Percentiles rank a stretch among this genome's conserved stretches.
These are phyloP conservation scores for Amyelois transitella DNA, from an alignment of 1,140 invertebrate species.

Conservation along the genomic window DNA sequence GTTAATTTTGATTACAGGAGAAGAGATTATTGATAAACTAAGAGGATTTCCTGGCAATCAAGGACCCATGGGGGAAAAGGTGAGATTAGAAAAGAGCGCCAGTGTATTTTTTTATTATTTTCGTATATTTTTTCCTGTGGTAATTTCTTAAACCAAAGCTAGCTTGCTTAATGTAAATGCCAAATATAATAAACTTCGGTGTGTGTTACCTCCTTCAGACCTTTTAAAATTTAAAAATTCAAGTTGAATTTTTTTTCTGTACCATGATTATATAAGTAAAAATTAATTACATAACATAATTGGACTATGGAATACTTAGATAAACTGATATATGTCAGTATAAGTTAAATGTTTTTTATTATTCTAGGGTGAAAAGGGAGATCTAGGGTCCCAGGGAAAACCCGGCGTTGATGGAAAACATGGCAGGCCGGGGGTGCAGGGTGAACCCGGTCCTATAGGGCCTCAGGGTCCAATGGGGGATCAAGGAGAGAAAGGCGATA, in stretches of 20 bases:
- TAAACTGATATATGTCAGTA: too few relatives aligned
- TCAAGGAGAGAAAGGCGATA: conserved; percentile 39
- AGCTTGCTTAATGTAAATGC: too few relatives aligned
- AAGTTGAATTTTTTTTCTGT: too few relatives aligned
- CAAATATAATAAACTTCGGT: too few relatives aligned
- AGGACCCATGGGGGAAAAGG: conserved; percentile 35
- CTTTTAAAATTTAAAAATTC: too few relatives aligned
- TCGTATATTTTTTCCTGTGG: too few relatives aligned
- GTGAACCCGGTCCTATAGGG: conserved; percentile 14
- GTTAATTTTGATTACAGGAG: conserved; percentile 29
- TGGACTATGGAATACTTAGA: too few relatives aligned
- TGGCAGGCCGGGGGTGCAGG: conserved; percentile 23
- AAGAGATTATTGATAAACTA: conserved; percentile 37
- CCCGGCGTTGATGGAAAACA: conserved; percentile 33
- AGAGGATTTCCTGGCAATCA: conserved; percentile 42
- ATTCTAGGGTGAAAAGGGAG: conserved; percentile 25
- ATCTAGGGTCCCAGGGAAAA: conserved; percentile 32
- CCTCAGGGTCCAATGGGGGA: conserved; percentile 32
- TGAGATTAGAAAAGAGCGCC: neutral
- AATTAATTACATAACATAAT: too few relatives aligned
- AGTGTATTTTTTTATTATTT: neutral
- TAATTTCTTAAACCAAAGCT: too few relatives aligned
- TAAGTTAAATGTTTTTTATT: too few relatives aligned
- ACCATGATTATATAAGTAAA: too few relatives aligned
- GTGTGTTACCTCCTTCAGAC: too few relatives aligned